phyloP scores from a whole-genome alignment of 2,797 vertebrate species.

The Geotrypetes seraphini region DNA sequence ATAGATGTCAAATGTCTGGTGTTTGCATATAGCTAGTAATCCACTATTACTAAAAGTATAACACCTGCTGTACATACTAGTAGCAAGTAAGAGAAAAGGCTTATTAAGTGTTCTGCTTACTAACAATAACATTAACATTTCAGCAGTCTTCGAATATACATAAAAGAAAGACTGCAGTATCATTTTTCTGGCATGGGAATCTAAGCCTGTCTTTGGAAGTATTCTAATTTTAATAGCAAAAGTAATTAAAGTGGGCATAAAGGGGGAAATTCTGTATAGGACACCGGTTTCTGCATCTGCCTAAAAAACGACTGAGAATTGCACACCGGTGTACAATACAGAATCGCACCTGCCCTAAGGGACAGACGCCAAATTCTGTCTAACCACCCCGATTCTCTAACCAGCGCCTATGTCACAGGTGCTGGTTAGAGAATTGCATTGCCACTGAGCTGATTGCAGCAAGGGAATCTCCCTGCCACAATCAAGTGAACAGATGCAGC shows the following conservation, averaged over 20 bases:
- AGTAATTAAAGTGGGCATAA: slow-evolving; percentile 3
- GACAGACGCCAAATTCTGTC: too few relatives aligned
- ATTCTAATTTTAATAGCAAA: slow-evolving; percentile 2
- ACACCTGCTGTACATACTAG: not conserved
- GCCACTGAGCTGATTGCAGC: too few relatives aligned
- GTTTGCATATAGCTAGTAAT: slow-evolving; percentile 14
- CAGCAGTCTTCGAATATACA: not conserved
- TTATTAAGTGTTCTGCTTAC: not conserved
- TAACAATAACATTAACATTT: not conserved
- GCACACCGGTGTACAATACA: too few relatives aligned
- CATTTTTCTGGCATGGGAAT: not conserved
- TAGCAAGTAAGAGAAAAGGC: not conserved
- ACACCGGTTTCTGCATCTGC: too few relatives aligned
- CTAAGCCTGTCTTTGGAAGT: not conserved
- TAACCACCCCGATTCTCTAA: too few relatives aligned
- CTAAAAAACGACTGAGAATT: too few relatives aligned
- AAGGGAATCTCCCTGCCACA: too few relatives aligned
- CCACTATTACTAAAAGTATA: slow-evolving; percentile 1
- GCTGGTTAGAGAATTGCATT: too few relatives aligned
- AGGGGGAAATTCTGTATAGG: too few relatives aligned
- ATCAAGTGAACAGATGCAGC: too few relatives aligned
- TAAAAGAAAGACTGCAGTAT: not conserved
- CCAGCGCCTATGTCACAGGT: too few relatives aligned
- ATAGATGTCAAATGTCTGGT: slow-evolving; percentile 9
- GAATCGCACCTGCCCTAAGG: too few relatives aligned